Conservation (phyloP, 2,113 vertebrate genomes). For the Osmerus mordax region DNA sequence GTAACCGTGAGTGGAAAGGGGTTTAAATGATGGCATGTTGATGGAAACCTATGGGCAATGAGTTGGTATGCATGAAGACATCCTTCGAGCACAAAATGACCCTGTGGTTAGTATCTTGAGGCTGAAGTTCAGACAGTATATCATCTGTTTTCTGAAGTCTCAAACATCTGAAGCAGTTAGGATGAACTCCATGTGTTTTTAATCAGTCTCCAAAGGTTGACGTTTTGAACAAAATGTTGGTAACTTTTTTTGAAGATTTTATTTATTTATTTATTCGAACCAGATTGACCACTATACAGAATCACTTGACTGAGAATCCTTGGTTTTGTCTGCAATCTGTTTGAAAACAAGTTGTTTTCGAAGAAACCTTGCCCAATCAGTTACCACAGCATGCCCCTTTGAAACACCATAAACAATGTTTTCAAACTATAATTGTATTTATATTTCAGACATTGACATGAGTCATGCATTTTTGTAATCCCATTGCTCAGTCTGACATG, state of each 20-base stretch:
- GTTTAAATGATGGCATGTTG: background rate
- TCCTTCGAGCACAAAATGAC: constrained; percentile 14
- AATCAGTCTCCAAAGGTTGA: background rate
- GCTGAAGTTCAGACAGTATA: background rate
- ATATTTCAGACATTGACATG: background rate
- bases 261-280: background rate
- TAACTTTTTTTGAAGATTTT: background rate
- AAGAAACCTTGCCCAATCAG: background rate
- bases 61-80: constrained; percentile 9
- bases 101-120: constrained; percentile 6
- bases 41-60: constrained; percentile 5
- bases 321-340: background rate
- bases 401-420: constrained; percentile 1
- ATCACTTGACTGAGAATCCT: background rate
- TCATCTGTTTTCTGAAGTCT: background rate
- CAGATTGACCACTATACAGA: background rate
- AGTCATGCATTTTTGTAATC: constrained; percentile 11
- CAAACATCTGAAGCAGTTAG: background rate
- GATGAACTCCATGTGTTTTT: background rate
- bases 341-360: background rate
- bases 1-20: background rate
- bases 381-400: background rate
- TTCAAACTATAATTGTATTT: background rate
- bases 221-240: no score
- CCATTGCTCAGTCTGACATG: constrained; percentile 15